phyloP scores from a whole-genome alignment of 2,797 vertebrate genomes.

The Apodemus agrarius region DNA sequence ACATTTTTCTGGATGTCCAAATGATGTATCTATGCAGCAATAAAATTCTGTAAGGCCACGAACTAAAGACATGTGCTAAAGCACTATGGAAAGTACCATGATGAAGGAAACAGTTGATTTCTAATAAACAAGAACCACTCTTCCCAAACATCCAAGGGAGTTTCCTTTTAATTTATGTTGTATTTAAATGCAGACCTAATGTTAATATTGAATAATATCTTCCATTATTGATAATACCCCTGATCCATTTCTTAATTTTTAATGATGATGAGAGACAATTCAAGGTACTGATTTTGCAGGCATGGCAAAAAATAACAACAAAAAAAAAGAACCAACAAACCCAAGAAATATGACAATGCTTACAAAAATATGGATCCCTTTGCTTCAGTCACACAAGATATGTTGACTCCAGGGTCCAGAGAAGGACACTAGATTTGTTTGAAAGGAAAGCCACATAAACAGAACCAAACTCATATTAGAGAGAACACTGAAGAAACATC shows the following conservation, averaged over 20 bases:
- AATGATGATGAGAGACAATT: neutral
- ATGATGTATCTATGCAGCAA: neutral
- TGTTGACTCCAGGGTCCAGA: neutral
- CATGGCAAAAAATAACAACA: neutral
- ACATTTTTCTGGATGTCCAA: neutral
- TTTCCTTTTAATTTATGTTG: neutral
- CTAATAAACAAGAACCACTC: neutral
- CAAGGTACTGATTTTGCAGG: neutral
- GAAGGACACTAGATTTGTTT: neutral
- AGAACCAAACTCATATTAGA: neutral
- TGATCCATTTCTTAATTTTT: neutral
- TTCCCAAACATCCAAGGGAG: neutral
- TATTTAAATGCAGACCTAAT: neutral
- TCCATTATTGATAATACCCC: neutral
- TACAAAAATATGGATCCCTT: neutral
- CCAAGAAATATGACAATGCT: neutral
- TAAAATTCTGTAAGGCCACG: neutral
- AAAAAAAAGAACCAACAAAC: too few relatives aligned
- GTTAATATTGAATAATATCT: neutral
- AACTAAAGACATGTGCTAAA: neutral
- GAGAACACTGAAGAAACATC: neutral
- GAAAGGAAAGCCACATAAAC: neutral
- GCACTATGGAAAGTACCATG: accelerated
- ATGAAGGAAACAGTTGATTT: neutral
- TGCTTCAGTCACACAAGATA: neutral